Evolutionary conservation across 2,888 invertebrate species (phyloP).

Genomic region (Antheraea assamensis): DNA sequence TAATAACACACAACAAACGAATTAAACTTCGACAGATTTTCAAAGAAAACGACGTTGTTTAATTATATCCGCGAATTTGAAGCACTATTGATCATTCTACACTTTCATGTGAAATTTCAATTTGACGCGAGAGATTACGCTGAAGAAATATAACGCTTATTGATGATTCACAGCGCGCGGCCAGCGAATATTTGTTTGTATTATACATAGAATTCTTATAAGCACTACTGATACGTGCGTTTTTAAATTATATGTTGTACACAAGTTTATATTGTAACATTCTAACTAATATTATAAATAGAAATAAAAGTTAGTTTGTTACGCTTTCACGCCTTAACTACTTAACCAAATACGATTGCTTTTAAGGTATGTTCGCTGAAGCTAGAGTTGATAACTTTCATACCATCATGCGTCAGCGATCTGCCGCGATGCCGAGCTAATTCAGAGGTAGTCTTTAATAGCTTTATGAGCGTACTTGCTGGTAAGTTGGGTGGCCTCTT

Average conservation of each 20-base stretch:
- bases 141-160: not conserved
- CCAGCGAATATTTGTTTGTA: not conserved
- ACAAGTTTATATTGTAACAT: no score
- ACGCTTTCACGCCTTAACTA: no score
- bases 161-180: not conserved
- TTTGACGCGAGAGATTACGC: not conserved
- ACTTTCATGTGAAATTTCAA: not conserved
- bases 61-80: not conserved
- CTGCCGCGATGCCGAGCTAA: no score
- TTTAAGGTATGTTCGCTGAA: no score
- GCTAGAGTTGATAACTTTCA: no score
- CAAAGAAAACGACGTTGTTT: not conserved
- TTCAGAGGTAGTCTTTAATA: no score
- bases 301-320: no score
- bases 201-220: not conserved
- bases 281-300: no score
- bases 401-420: no score
- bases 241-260: not conserved
- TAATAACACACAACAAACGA: not conserved
- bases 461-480: no score
- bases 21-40: not conserved
- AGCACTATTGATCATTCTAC: not conserved
- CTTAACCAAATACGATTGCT: no score
- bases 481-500: no score
- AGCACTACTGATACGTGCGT: not conserved